phyloP scores from a whole-genome alignment of 2,888 invertebrate species.

The Xestia rhomboidea region DNA sequence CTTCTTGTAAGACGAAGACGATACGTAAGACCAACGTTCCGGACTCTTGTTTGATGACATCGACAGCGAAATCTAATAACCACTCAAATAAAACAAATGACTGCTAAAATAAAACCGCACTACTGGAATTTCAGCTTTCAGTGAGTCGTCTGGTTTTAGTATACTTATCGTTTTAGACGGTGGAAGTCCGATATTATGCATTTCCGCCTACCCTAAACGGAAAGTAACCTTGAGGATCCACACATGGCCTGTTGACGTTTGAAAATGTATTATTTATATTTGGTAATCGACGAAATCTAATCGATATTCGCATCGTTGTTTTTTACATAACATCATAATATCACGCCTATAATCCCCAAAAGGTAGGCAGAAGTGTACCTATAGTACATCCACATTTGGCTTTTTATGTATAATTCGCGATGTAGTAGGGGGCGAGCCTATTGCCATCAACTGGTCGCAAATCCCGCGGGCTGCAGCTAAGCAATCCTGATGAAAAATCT shows the following conservation, averaged over 20 bases:
- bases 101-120: background rate
- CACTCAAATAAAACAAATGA: no score
- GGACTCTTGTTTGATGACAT: no score
- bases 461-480: no score
- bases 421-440: background rate
- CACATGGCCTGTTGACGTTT: background rate
- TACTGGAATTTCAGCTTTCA: background rate
- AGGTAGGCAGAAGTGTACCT: background rate
- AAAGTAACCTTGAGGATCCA: background rate
- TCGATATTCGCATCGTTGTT: background rate
- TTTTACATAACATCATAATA: background rate
- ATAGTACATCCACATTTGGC: background rate
- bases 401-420: background rate
- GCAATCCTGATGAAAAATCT: no score
- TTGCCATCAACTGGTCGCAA: no score
- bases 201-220: background rate
- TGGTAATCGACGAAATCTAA: background rate
- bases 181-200: background rate
- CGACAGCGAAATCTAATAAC: no score
- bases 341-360: background rate
- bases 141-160: background rate
- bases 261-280: background rate
- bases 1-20: no score
- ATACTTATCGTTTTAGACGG: background rate
- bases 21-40: no score